A percentile compares a stretch with the other conserved stretches of the same genome.
Conservation (phyloP, 2,113 vertebrate genomes). For the Ornithorhynchus anatinus region DNA sequence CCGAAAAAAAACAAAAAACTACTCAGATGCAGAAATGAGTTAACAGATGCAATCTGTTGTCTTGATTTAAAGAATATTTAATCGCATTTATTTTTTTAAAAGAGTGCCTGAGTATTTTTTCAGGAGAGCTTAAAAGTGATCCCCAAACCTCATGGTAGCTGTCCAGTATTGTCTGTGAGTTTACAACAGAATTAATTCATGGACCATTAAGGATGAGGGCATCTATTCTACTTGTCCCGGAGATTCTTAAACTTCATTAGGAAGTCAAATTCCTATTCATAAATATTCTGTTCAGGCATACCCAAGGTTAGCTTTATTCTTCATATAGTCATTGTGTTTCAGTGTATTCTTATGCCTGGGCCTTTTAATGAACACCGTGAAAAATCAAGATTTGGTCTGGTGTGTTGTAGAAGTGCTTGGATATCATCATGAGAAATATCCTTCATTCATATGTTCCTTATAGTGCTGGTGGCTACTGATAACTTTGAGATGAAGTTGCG, state of each 20-base stretch:
- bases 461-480: neutral
- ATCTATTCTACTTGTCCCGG: neutral
- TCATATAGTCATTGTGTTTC: neutral
- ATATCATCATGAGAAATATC: no score
- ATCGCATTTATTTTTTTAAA: neutral
- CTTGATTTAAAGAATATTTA: constrained; percentile 15
- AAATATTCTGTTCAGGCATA: constrained; percentile 6
- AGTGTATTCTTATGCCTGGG: neutral
- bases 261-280: neutral
- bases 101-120: neutral
- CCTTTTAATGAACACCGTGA: neutral
- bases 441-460: neutral
- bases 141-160: constrained; percentile 7
- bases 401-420: no score
- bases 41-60: neutral
- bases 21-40: neutral
- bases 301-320: neutral
- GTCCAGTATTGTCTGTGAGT: neutral
- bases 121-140: neutral
- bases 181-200: constrained; percentile 9
- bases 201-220: neutral
- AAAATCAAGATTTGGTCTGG: neutral
- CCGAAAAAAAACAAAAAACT: no score
- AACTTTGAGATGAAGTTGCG: neutral
- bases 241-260: neutral